Conservation (phyloP, 2,113 vertebrate genomes). For the Grammomys dolichurus region DNA sequence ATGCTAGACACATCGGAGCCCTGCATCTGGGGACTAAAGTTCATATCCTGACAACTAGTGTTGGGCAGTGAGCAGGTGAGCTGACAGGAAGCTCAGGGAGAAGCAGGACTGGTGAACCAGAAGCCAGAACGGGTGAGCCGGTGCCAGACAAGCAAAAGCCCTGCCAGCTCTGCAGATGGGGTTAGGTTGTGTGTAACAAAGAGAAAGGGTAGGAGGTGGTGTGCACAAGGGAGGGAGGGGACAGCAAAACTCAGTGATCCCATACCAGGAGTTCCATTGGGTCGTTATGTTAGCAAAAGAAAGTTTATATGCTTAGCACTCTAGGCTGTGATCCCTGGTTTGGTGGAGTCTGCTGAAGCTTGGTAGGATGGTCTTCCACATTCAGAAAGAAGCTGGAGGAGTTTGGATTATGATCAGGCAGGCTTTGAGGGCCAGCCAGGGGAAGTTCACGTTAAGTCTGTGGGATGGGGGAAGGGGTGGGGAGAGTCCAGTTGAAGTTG, state of each 20-base stretch:
- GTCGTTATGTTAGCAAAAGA: background rate
- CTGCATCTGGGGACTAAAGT: background rate
- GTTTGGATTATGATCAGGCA: background rate
- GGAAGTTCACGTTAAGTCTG: background rate
- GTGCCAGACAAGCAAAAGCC: background rate
- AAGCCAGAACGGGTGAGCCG: background rate
- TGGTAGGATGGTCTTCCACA: background rate
- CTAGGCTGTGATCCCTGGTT: background rate
- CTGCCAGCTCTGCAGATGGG: background rate
- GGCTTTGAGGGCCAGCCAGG: background rate
- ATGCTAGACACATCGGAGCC: background rate
- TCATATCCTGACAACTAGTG: background rate
- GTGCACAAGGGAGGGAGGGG: background rate
- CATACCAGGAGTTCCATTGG: rapidly evolving
- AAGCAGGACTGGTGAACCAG: background rate
- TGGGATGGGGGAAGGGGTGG: background rate
- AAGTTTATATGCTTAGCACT: background rate
- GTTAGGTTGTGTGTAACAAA: background rate
- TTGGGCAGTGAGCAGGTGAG: background rate
- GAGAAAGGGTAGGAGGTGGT: background rate
- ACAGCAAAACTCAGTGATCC: rapidly evolving
- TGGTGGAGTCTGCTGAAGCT: background rate
- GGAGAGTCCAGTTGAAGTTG: background rate
- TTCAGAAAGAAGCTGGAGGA: background rate
- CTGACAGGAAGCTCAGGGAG: background rate